Percentiles rank a stretch among this genome's conserved stretches.
phyloP scores from a whole-genome alignment of 2,797 vertebrate genomes.

The Paramormyrops hopkinsi region DNA sequence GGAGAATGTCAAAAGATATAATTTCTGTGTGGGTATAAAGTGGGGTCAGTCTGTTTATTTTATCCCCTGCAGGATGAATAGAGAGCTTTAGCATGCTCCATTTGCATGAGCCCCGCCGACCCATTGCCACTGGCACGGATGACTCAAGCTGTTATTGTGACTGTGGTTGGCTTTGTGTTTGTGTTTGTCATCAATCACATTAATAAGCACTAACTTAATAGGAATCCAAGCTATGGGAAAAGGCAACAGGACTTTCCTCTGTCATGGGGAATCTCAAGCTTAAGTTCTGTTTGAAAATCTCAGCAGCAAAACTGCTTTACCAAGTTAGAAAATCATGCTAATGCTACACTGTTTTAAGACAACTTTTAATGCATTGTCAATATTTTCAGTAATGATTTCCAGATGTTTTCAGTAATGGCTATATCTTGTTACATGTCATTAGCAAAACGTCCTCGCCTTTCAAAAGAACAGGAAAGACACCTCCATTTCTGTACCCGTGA shows the following conservation, averaged over 20 bases:
- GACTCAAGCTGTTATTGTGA: background rate
- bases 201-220: background rate
- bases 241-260: background rate
- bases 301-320: background rate
- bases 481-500: background rate
- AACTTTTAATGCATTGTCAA: background rate
- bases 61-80: background rate
- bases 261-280: background rate
- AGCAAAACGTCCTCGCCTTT: background rate
- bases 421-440: background rate
- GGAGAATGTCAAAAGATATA: background rate
- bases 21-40: background rate
- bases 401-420: background rate
- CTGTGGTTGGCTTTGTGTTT: background rate
- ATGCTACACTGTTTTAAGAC: background rate
- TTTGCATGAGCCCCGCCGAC: background rate
- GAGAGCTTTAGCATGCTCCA: background rate
- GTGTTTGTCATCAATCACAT: background rate
- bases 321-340: background rate
- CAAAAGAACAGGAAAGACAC: no score
- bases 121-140: background rate
- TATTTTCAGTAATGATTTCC: background rate
- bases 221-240: background rate
- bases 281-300: background rate
- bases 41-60: background rate